Evolutionary conservation across 2,888 invertebrate species (phyloP).

Genomic region (Tipula lateralis): DNA sequence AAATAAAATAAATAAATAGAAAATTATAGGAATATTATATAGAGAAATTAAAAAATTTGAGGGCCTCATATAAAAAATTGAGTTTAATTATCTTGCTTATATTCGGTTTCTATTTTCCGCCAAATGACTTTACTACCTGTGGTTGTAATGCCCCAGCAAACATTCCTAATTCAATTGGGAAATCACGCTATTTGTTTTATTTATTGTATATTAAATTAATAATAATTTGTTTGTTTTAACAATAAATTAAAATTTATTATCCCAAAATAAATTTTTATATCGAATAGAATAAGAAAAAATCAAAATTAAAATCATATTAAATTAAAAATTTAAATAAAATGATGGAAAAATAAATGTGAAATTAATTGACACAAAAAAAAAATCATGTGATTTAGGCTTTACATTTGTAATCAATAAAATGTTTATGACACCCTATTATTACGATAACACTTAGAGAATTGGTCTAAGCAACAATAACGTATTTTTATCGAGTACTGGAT

Average conservation of each 20-base stretch:
- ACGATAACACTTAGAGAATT: no score
- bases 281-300: neutral
- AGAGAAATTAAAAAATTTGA: neutral
- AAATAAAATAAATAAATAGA: neutral
- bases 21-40: neutral
- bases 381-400: neutral
- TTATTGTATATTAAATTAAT: neutral
- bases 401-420: neutral
- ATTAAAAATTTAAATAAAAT: neutral
- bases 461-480: neutral
- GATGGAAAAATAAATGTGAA: neutral
- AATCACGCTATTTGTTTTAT: conserved; percentile 54
- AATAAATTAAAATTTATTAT: neutral
- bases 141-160: conserved; percentile 69
- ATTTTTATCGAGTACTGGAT: neutral
- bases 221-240: neutral
- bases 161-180: conserved; percentile 70
- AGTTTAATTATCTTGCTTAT: neutral
- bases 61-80: neutral
- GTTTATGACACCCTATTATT: no score
- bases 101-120: neutral
- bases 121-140: conserved; percentile 43
- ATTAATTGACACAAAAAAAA: neutral
- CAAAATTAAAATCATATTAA: neutral
- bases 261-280: neutral